Evolutionary conservation across 1,140 invertebrate species (phyloP).

Genomic region (Carcinoscorpius rotundicauda): DNA sequence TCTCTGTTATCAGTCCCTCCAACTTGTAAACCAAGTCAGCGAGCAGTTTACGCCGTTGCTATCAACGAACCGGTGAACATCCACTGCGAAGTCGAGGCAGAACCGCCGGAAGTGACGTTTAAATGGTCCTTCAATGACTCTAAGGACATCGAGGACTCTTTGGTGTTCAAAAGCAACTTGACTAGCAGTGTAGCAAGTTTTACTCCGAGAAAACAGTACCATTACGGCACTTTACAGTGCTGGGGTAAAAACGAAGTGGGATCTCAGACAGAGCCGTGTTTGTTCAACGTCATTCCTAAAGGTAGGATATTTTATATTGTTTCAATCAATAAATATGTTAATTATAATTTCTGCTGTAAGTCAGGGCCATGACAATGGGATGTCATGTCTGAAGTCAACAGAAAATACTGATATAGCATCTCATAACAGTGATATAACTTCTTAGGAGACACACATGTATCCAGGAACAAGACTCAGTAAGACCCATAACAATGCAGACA

Average conservation of each 20-base stretch:
- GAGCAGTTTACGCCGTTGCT: constrained; percentile 11
- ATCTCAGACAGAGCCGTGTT: background rate
- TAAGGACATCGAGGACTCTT: constrained; percentile 48
- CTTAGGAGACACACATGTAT: no score
- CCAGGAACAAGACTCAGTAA: no score
- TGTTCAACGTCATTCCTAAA: background rate
- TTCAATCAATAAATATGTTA: no score
- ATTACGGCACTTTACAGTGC: background rate
- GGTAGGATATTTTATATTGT: no score
- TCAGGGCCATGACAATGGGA: no score
- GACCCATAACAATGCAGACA: no score
- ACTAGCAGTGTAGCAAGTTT: background rate
- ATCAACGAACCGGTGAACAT: constrained; percentile 17
- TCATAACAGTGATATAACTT: no score
- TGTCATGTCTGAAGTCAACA: no score
- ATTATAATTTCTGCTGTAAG: no score
- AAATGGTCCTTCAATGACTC: constrained; percentile 88
- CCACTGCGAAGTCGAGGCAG: constrained; percentile 76
- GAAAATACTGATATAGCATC: no score
- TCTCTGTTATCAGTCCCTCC: constrained; percentile 36
- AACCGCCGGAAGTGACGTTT: constrained; percentile 64
- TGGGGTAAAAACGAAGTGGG: background rate
- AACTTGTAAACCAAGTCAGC: constrained; percentile 46
- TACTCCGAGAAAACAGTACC: background rate
- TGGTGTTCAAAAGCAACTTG: background rate